Percentiles rank a stretch among this genome's conserved stretches.
phyloP scores from a whole-genome alignment of 1,140 invertebrate species.

The Magallana gigas region DNA sequence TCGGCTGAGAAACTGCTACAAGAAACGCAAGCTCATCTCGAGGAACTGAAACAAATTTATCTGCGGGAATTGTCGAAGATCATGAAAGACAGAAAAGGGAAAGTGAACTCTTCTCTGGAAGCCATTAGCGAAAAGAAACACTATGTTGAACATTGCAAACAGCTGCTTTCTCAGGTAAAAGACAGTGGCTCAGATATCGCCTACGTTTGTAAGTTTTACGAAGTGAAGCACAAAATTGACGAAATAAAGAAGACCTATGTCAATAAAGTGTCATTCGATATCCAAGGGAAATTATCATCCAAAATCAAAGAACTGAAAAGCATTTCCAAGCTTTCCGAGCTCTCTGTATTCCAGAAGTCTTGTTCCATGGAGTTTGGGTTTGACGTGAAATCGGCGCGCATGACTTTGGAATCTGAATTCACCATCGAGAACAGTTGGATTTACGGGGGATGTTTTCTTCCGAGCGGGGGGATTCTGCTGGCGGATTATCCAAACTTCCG shows the following conservation, averaged over 20 bases:
- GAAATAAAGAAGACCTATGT: conserved; percentile 1
- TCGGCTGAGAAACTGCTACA: not conserved
- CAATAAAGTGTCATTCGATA: not conserved
- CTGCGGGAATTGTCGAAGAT: not conserved
- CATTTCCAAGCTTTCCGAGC: not conserved
- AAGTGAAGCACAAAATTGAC: conserved; percentile 1
- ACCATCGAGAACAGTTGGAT: not conserved
- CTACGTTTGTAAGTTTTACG: not conserved
- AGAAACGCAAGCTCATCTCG: not conserved
- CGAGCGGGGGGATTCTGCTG: not conserved
- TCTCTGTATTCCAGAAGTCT: not conserved
- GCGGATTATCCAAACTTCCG: not conserved
- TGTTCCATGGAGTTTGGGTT: not conserved
- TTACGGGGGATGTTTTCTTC: conserved; percentile 1
- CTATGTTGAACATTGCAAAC: not conserved
- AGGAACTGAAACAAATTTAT: not conserved
- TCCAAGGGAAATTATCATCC: not conserved
- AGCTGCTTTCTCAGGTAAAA: not conserved
- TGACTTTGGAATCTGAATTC: not conserved
- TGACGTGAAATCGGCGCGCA: not conserved
- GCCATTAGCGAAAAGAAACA: not conserved
- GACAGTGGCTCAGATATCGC: not conserved
- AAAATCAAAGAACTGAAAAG: not conserved
- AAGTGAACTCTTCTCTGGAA: not conserved
- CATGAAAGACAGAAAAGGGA: not conserved